phyloP scores from a whole-genome alignment of 2,797 vertebrate genomes.

The Periophthalmus magnuspinnatus region DNA sequence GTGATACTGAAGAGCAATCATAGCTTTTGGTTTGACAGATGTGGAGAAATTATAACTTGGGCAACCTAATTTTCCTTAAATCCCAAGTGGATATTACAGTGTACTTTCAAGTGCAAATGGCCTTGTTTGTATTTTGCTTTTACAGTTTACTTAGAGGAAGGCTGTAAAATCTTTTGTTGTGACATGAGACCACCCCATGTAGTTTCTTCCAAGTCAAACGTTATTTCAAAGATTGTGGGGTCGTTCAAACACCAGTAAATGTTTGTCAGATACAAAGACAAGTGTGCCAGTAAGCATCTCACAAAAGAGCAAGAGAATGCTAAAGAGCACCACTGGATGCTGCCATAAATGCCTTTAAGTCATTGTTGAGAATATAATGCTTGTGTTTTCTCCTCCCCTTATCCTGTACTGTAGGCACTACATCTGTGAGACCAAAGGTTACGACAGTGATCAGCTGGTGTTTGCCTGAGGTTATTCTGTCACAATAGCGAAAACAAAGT shows the following conservation, averaged over 20 bases:
- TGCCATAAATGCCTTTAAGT: constrained; percentile 42
- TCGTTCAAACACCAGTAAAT: constrained; percentile 29
- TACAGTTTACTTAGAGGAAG: constrained; percentile 5
- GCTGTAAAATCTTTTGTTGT: constrained; percentile 18
- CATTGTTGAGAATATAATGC: constrained; percentile 45
- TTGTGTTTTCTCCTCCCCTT: constrained; percentile 52
- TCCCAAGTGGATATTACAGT: not conserved
- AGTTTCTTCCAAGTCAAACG: constrained; percentile 25
- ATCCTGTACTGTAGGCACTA: constrained; percentile 45
- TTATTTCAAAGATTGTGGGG: constrained; percentile 18
- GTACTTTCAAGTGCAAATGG: constrained; percentile 32
- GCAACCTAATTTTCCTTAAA: not conserved
- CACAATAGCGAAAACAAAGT: not conserved
- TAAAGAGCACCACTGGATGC: constrained; percentile 53
- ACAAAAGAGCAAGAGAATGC: constrained; percentile 58
- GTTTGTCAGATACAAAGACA: constrained; percentile 37
- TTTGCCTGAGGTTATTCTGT: not conserved
- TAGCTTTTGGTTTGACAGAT: not conserved
- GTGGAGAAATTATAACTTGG: not conserved
- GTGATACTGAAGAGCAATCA: not conserved
- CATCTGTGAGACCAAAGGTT: constrained; percentile 62
- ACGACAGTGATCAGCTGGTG: constrained; percentile 1
- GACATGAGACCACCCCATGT: constrained; percentile 44
- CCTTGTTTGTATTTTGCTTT: constrained; percentile 9
- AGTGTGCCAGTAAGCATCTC: constrained; percentile 57